Conservation (phyloP, 2,113 vertebrate genomes). For the Genyomyrus donnyi region DNA sequence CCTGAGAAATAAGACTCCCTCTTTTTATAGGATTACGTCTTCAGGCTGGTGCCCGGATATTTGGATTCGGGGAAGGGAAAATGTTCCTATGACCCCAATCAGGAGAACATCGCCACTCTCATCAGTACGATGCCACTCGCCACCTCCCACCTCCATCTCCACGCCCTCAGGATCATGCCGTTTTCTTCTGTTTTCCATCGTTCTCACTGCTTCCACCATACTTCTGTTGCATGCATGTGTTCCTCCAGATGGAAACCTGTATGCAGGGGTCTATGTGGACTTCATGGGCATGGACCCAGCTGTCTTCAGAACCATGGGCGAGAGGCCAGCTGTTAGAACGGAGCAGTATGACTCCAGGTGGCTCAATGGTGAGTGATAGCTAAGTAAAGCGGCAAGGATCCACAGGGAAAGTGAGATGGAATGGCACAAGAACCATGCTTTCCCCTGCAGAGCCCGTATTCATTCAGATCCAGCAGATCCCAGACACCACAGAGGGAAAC, state of each 20-base stretch:
- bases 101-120: constrained; percentile 65
- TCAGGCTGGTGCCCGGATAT: constrained; percentile 66
- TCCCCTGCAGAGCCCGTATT: constrained; percentile 64
- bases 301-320: constrained; percentile 72
- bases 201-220: not conserved
- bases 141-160: not conserved
- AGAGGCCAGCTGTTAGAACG: constrained; percentile 63
- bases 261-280: constrained; percentile 74
- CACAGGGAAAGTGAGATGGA: not conserved
- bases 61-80: constrained; percentile 72
- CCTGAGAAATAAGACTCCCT: not conserved
- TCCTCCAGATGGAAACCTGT: constrained; percentile 64
- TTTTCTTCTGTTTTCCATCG: not conserved
- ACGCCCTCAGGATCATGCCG: not conserved
- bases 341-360: constrained; percentile 78
- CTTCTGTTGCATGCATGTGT: not conserved
- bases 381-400: not conserved
- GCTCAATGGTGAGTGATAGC: constrained; percentile 67
- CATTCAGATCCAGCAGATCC: constrained; percentile 69
- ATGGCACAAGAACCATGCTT: not conserved
- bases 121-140: constrained; percentile 54
- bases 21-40: constrained; percentile 68
- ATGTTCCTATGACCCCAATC: constrained; percentile 72
- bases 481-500: constrained; percentile 71
- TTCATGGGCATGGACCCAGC: constrained; percentile 80